phyloP scores from a whole-genome alignment of 1,140 invertebrate species.

The Leptopilina clavipes region DNA sequence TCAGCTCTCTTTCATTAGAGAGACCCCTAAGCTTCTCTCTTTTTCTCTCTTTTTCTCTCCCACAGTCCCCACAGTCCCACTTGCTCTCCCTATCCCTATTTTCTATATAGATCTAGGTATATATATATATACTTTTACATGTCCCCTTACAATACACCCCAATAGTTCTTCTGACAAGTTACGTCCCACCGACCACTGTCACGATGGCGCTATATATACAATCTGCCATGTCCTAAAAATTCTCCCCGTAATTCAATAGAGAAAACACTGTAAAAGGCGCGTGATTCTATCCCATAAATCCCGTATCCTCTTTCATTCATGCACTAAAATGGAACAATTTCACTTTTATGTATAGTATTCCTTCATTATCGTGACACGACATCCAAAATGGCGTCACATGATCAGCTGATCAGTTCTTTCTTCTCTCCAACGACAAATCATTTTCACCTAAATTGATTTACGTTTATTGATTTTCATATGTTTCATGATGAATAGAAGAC shows the following conservation, averaged over 20 bases:
- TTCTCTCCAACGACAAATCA: too few relatives aligned
- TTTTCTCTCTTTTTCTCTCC: slow-evolving; percentile 47
- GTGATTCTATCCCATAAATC: slow-evolving; percentile 52
- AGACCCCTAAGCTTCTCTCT: slow-evolving; percentile 53
- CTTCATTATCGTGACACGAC: background rate
- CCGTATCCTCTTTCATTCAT: slow-evolving; percentile 47
- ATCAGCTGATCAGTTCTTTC: too few relatives aligned
- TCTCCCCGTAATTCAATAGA: background rate
- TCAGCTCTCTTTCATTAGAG: slow-evolving; percentile 73
- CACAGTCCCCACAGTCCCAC: too few relatives aligned
- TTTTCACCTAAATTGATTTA: too few relatives aligned
- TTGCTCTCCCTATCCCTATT: slow-evolving; percentile 43
- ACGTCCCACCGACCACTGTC: slow-evolving; percentile 54
- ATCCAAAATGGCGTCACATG: background rate
- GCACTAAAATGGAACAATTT: slow-evolving; percentile 53
- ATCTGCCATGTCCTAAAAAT: slow-evolving; percentile 46
- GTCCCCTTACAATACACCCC: slow-evolving; percentile 29
- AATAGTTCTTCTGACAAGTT: slow-evolving; percentile 42
- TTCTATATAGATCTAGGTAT: background rate
- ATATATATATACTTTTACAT: background rate
- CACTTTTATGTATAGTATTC: background rate
- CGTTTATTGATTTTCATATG: too few relatives aligned
- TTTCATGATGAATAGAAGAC: too few relatives aligned
- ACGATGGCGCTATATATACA: slow-evolving; percentile 59
- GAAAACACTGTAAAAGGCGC: slow-evolving; percentile 44